Conservation (phyloP, 2,888 invertebrate genomes). For the Pyrocoelia pectoralis region DNA sequence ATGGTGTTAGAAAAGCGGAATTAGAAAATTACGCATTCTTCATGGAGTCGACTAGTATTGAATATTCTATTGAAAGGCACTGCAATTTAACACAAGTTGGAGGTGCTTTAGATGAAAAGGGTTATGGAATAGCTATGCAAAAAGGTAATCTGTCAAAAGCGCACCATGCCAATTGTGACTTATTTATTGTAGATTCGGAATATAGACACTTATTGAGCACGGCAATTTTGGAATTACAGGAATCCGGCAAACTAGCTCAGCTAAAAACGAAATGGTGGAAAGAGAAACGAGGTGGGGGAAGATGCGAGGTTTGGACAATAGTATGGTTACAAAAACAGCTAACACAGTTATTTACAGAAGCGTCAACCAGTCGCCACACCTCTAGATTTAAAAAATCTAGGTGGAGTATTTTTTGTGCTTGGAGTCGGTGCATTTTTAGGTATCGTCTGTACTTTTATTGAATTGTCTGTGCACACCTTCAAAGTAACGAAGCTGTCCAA, state of each 20-base stretch:
- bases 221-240: slow-evolving; percentile 77
- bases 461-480: slow-evolving; percentile 67
- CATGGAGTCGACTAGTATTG: slow-evolving; percentile 72
- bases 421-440: slow-evolving; percentile 71
- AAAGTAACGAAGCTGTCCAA: slow-evolving; percentile 52
- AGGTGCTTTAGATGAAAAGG: slow-evolving; percentile 76
- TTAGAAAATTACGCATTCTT: slow-evolving; percentile 51
- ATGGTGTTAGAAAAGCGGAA: slow-evolving; percentile 48
- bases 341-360: slow-evolving; percentile 16
- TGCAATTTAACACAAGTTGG: slow-evolving; percentile 78
- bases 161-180: not conserved
- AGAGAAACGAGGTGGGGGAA: slow-evolving; percentile 64
- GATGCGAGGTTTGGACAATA: slow-evolving; percentile 17
- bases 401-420: slow-evolving; percentile 81
- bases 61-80: slow-evolving; percentile 80
- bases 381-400: slow-evolving; percentile 78
- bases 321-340: too few relatives aligned
- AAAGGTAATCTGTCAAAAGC: slow-evolving; percentile 43
- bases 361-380: slow-evolving; percentile 43
- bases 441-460: slow-evolving; percentile 71
- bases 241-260: slow-evolving; percentile 72
- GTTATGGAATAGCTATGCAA: slow-evolving; percentile 51
- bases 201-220: slow-evolving; percentile 75
- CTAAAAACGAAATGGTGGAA: slow-evolving; percentile 85
- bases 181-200: slow-evolving; percentile 61